Evolutionary conservation across 1,140 invertebrate species (phyloP), one percentile per base, ranked within the genome.

Genomic region (Xylocopa sonorina): DNA sequence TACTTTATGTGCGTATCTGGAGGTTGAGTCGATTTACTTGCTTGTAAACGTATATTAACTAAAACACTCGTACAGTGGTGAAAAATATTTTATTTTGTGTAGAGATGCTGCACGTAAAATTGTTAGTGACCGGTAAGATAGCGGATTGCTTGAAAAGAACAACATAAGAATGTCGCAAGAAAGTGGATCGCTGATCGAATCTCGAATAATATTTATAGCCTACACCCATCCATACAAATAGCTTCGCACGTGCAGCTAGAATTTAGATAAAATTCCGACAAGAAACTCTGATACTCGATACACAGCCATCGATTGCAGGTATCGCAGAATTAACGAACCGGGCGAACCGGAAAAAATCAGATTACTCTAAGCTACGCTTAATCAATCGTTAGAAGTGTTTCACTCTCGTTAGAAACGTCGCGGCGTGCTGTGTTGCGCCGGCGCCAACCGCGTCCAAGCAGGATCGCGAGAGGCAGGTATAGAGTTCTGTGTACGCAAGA

Each of bases 141-240:
- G 48, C 14, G 38, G 38, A 38, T n/a, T 38, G 38, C 38, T 3
- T 9, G 38, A 38, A 38, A 38, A 38, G 38, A 38, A 38, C 3
- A 38, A 38, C 38, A 4, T 4, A 9, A 9, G 9, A 38, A 38
- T 67, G 66, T 58, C 58, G 53, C 29, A 62, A 73, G 69, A 66
- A 55, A 66, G 41, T 32, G 43, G 71, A 73, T 62, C 57, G 71
- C 32, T 41, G 24, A 50, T n/a, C 60, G 12, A 53, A 29, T 72
- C 21, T 72, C 14, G 5, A 10, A 53, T 53, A 64, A 74, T 41
- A 74, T 64, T 74, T 74, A 64, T 64, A 74, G 58, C 43, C 10
- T 43, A 43, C 46, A 38, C 43, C 12, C 38, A 51, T 43, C 34
- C 68, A 16, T 43, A 43, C 57, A 71, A 69, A 69, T 69, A 69